Evolutionary conservation across 2,888 invertebrate genomes (phyloP).

Genomic region (Hydroisotoma schaefferi): DNA sequence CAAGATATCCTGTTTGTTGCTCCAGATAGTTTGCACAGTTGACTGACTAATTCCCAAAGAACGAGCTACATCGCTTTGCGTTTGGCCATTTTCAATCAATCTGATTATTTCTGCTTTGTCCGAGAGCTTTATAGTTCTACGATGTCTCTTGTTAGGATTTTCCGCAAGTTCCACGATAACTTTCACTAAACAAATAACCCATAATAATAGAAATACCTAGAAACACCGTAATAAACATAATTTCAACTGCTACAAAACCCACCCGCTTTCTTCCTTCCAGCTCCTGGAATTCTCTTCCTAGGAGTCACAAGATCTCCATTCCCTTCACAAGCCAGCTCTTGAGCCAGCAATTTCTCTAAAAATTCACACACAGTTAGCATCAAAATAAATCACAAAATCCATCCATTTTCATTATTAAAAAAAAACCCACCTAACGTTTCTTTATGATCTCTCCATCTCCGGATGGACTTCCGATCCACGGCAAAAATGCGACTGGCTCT

Average conservation of each 20-base stretch:
- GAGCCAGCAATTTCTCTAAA: conserved; percentile 6
- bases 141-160: conserved; percentile 28
- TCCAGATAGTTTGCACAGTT: conserved; percentile 34
- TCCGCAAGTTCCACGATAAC: conserved; percentile 20
- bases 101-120: conserved; percentile 28
- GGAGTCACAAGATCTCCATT: neutral
- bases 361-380: neutral
- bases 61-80: conserved; percentile 25
- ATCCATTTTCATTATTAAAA: neutral
- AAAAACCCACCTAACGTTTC: neutral
- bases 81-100: conserved; percentile 25
- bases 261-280: conserved; percentile 16
- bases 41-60: conserved; percentile 20
- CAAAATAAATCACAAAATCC: neutral
- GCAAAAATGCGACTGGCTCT: conserved; percentile 19
- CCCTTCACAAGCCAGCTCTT: neutral
- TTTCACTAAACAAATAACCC: conserved; percentile 12
- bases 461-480: conserved; percentile 24
- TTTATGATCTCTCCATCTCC: conserved; percentile 18
- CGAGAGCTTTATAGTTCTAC: conserved; percentile 18
- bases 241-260: too few species aligned
- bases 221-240: too few species aligned
- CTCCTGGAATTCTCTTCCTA: conserved; percentile 11
- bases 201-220: neutral
- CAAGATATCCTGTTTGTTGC: conserved; percentile 20